Percentiles rank a stretch among this genome's conserved stretches.
phyloP scores from a whole-genome alignment of 2,797 vertebrate genomes.

The Nyctalus aviator region DNA sequence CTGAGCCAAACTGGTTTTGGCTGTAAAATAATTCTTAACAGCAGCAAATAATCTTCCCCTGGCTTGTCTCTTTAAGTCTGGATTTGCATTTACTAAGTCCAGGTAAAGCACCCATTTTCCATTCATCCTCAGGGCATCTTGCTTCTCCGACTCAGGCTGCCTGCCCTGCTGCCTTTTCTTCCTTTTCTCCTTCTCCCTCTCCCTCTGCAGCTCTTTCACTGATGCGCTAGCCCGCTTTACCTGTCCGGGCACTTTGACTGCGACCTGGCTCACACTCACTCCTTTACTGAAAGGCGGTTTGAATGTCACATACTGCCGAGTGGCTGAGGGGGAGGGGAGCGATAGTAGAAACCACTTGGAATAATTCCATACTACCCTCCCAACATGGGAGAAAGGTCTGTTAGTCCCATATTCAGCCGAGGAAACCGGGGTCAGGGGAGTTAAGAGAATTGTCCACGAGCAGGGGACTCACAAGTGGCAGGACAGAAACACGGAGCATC shows the following conservation, averaged over 20 bases:
- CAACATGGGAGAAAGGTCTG: neutral
- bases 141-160: accelerated
- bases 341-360: neutral
- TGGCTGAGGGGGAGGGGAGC: neutral
- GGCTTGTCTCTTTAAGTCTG: neutral
- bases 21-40: neutral
- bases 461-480: neutral
- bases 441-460: neutral
- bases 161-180: neutral
- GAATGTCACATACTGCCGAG: neutral
- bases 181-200: neutral
- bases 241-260: neutral
- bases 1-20: no score
- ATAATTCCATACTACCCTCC: neutral
- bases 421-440: neutral
- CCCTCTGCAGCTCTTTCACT: neutral
- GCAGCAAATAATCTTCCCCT: neutral
- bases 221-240: neutral
- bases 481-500: neutral
- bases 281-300: neutral
- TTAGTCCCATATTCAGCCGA: neutral
- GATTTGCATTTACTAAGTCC: neutral
- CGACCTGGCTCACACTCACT: neutral
- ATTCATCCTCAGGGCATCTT: neutral
- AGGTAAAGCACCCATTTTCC: neutral